Conservation (phyloP, 2,797 vertebrate species). For the Macropus fuliginosus region DNA sequence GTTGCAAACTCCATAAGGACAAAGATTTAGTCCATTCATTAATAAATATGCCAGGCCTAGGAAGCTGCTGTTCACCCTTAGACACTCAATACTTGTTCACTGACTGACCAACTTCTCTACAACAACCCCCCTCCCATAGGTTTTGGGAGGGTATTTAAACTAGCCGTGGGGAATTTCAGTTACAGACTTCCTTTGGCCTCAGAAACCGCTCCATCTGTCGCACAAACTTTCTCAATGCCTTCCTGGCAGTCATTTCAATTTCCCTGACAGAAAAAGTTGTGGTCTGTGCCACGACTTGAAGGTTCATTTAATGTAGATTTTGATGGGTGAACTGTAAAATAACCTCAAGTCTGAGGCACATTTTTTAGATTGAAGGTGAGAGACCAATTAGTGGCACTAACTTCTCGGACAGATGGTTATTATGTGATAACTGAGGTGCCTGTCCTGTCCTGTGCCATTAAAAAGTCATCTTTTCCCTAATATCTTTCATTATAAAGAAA, state of each 20-base stretch:
- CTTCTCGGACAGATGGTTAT: constrained; percentile 75
- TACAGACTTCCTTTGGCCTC: constrained; percentile 67
- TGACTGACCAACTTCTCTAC: constrained; percentile 20
- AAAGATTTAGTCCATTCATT: constrained; percentile 45
- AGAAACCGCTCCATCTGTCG: constrained; percentile 64
- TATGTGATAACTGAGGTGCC: constrained; percentile 67
- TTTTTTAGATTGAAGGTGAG: constrained; percentile 70
- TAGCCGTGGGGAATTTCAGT: constrained; percentile 62
- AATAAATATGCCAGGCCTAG: constrained; percentile 35
- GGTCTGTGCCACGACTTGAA: constrained; percentile 59
- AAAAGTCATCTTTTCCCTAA: constrained; percentile 71
- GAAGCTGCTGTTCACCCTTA: constrained; percentile 18
- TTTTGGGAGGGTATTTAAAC: constrained; percentile 46
- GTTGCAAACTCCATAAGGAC: constrained; percentile 59
- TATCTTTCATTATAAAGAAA: constrained; percentile 66
- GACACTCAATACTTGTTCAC: constrained; percentile 40
- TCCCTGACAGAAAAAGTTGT: constrained; percentile 55
- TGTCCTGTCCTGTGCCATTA: constrained; percentile 74
- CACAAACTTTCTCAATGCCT: constrained; percentile 51
- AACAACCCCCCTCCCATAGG: no score
- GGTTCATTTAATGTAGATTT: constrained; percentile 67
- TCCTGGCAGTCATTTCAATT: constrained; percentile 65
- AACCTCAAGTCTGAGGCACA: constrained; percentile 51
- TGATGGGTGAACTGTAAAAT: constrained; percentile 64
- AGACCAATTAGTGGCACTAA: constrained; percentile 75